These are phyloP conservation scores for Eupithecia exiguata DNA, from an alignment of 2,888 invertebrate genomes.

Conservation along the genomic window DNA sequence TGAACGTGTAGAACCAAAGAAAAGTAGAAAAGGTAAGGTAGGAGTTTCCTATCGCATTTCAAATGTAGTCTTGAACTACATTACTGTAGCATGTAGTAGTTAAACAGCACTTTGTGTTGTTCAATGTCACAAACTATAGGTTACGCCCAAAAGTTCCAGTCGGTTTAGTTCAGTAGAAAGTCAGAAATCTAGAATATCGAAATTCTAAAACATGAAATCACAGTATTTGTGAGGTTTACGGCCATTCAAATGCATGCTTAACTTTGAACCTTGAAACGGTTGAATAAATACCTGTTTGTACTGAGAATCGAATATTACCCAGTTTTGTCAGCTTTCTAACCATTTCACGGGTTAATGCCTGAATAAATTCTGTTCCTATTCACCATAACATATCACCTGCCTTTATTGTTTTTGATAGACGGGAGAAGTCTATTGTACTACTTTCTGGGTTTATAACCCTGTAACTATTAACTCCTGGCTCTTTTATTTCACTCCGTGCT, in stretches of 20 bases:
- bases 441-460: background rate
- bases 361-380: constrained; percentile 7
- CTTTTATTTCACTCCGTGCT: background rate
- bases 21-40: background rate
- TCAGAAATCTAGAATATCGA: constrained; percentile 22
- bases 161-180: constrained; percentile 22
- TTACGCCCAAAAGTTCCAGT: background rate
- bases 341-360: constrained; percentile 13
- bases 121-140: background rate
- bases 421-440: background rate
- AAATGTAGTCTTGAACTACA: background rate
- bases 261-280: constrained; percentile 32
- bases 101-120: background rate
- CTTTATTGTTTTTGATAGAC: background rate
- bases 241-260: constrained; percentile 28
- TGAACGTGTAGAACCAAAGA: background rate
- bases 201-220: constrained; percentile 28
- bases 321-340: constrained; percentile 26
- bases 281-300: constrained; percentile 7
- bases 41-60: background rate
- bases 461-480: background rate
- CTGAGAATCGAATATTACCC: constrained; percentile 10
- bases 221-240: constrained; percentile 25
- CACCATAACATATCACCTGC: background rate
- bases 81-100: background rate